These are phyloP conservation scores for Cheilosia impressa DNA, from an alignment of 2,888 invertebrate genomes.

Conservation along the genomic window DNA sequence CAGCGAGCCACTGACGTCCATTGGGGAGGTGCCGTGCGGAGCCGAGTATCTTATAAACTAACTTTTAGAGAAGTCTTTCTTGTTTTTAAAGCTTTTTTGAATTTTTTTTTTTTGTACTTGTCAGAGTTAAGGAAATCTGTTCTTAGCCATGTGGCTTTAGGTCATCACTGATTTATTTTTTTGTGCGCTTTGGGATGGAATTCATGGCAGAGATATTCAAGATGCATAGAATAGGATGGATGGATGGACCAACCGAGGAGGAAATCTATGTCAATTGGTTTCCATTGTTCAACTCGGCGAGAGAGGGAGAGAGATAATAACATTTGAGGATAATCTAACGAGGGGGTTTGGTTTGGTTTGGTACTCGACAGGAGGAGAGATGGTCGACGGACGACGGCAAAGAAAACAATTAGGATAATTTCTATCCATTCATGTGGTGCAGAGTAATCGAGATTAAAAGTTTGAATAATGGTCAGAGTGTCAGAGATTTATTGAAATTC, in stretches of 20 bases:
- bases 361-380: background rate
- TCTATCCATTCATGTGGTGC: slow-evolving; percentile 48
- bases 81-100: slow-evolving; percentile 18
- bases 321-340: slow-evolving; percentile 34
- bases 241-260: slow-evolving; percentile 10
- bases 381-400: slow-evolving; percentile 7
- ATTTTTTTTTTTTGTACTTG: slow-evolving; percentile 21
- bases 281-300: slow-evolving; percentile 44
- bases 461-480: slow-evolving; percentile 62
- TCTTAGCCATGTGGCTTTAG: slow-evolving; percentile 68
- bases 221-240: slow-evolving; percentile 8
- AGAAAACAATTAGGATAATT: slow-evolving; percentile 71
- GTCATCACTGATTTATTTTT: slow-evolving; percentile 55
- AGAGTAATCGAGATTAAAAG: slow-evolving; percentile 62
- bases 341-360: background rate
- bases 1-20: background rate
- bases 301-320: slow-evolving; percentile 6
- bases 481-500: slow-evolving; percentile 43
- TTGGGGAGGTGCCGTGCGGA: background rate
- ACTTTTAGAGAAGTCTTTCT: slow-evolving; percentile 42
- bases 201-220: slow-evolving; percentile 42
- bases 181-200: slow-evolving; percentile 7
- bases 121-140: slow-evolving; percentile 63
- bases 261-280: slow-evolving; percentile 69
- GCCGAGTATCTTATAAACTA: slow-evolving; percentile 52